phyloP scores from a whole-genome alignment of 2,888 invertebrate genomes.

The Tipula vernalis region DNA sequence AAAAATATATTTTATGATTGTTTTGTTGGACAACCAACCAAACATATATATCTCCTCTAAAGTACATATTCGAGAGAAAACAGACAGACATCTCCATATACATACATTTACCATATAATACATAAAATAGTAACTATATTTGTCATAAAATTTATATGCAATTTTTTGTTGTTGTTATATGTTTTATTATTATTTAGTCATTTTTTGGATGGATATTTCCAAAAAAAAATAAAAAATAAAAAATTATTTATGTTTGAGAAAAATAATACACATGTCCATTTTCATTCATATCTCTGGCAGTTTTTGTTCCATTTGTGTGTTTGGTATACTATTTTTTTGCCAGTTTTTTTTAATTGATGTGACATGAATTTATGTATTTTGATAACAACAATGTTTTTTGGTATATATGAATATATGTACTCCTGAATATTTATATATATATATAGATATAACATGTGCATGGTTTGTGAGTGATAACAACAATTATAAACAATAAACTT shows the following conservation, averaged over 20 bases:
- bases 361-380: constrained; percentile 7
- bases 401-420: no score
- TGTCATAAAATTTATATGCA: constrained; percentile 10
- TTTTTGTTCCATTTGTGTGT: constrained; percentile 4
- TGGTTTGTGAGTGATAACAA: constrained; percentile 5
- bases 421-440: not conserved
- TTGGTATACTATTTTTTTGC: not conserved
- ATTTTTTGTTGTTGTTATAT: constrained; percentile 6
- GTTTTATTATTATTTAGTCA: constrained; percentile 8
- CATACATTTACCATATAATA: not conserved
- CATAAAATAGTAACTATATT: constrained; percentile 5
- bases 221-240: constrained; percentile 6
- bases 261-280: constrained; percentile 7
- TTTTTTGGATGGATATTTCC: constrained; percentile 8
- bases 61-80: not conserved
- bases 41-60: not conserved
- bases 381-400: constrained; percentile 6
- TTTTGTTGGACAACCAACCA: constrained; percentile 8
- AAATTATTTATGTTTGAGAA: constrained; percentile 5
- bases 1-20: constrained; percentile 8
- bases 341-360: constrained; percentile 6
- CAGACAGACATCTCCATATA: constrained; percentile 5
- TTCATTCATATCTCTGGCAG: not conserved
- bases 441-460: not conserved
- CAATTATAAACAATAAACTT: not conserved